A percentile compares a stretch with the other conserved stretches of the same genome.
Conservation (phyloP, 2,797 vertebrate species). For the Setipinna tenuifilis region DNA sequence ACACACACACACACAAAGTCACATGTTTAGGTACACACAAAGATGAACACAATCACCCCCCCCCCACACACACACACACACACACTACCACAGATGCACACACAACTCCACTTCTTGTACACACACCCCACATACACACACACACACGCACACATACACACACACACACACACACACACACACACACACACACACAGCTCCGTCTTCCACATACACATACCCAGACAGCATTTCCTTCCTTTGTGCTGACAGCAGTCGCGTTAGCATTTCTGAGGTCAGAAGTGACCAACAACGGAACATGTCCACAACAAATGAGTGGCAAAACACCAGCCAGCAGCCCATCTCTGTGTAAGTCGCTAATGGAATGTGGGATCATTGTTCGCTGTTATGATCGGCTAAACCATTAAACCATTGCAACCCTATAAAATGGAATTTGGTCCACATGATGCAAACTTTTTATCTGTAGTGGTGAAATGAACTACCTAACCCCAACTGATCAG, state of each 20-base stretch:
- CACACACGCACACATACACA: neutral
- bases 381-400: neutral
- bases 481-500: neutral
- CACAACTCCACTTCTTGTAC: too few relatives aligned
- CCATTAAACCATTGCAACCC: neutral
- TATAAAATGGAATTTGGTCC: neutral
- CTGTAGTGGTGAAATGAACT: neutral
- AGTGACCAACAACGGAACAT: neutral
- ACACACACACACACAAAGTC: neutral
- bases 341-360: neutral
- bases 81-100: too few relatives aligned
- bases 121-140: neutral
- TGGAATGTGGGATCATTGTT: neutral
- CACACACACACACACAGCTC: neutral
- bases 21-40: neutral
- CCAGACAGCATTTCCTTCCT: conserved; percentile 64
- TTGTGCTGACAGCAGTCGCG: conserved; percentile 65
- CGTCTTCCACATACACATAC: neutral
- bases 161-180: neutral
- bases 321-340: neutral
- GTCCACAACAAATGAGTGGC: neutral
- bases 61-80: too few relatives aligned
- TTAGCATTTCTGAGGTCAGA: conserved; percentile 45
- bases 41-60: too few relatives aligned
- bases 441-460: neutral